These are phyloP conservation scores for Nephila pilipes DNA, from an alignment of 1,140 invertebrate genomes.

Conservation along the genomic window DNA sequence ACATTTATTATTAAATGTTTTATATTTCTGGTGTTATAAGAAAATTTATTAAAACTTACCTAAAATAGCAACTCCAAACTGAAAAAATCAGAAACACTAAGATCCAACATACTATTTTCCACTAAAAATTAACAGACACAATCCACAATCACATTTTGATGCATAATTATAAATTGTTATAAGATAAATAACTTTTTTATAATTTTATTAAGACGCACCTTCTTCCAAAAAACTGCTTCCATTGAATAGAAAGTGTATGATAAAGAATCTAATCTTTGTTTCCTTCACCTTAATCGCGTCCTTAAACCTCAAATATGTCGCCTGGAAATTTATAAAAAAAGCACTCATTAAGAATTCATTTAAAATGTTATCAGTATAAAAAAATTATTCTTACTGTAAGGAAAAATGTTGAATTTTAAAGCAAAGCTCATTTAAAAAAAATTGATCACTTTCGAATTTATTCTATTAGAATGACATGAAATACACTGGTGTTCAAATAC, in stretches of 20 bases:
- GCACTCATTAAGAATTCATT: no score
- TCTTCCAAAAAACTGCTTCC: neutral
- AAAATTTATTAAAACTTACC: conserved; percentile 14
- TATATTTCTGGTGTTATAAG: no score
- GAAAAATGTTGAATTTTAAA: no score
- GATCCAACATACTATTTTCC: neutral
- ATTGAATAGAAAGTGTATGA: neutral
- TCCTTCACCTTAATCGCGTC: neutral
- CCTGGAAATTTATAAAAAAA: neutral
- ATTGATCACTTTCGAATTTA: no score
- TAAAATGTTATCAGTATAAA: no score
- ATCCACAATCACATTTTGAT: no score
- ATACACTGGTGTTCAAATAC: no score
- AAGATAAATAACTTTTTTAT: neutral
- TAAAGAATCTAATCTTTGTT: neutral
- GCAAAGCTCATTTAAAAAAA: no score
- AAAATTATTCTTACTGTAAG: no score
- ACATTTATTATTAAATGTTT: no score
- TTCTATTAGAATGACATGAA: no score
- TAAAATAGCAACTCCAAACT: neutral
- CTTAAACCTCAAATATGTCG: neutral
- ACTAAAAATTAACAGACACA: neutral
- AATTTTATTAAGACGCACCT: neutral
- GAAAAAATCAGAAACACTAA: conserved; percentile 26
- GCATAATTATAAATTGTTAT: no score